phyloP scores from a whole-genome alignment of 2,797 vertebrate genomes.

The Mastacembelus armatus region DNA sequence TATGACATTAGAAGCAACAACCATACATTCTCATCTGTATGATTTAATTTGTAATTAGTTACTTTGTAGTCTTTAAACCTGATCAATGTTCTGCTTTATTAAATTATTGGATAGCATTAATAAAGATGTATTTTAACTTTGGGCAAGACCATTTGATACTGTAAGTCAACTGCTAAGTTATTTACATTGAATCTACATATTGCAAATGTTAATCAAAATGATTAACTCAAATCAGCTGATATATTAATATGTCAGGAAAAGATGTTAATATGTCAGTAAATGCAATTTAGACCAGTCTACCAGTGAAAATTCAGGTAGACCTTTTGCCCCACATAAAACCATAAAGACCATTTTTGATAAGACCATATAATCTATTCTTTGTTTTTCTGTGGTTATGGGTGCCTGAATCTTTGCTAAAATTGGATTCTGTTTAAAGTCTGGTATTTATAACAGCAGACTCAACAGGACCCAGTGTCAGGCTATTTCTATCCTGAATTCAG shows the following conservation, averaged over 20 bases:
- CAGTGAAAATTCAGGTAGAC: not conserved
- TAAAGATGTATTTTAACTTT: not conserved
- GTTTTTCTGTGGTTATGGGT: conserved; percentile 31
- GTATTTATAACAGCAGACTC: conserved; percentile 67
- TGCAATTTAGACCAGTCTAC: no score
- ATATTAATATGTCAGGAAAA: no score
- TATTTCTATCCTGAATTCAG: conserved; percentile 54
- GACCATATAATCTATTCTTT: conserved; percentile 13
- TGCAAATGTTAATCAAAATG: no score
- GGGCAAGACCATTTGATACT: not conserved
- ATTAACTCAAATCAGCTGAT: no score
- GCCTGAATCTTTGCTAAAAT: conserved; percentile 31
- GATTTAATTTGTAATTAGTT: not conserved
- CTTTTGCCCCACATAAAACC: not conserved
- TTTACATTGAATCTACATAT: no score
- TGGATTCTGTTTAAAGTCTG: conserved; percentile 47
- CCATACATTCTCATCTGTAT: no score
- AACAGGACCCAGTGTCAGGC: conserved; percentile 56
- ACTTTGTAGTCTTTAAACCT: not conserved
- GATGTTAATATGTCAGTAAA: no score
- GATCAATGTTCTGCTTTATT: not conserved
- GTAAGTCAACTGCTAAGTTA: not conserved
- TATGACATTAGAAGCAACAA: no score
- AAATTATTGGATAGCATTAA: not conserved
- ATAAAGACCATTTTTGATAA: conserved; percentile 9